These are phyloP conservation scores for Orthonyx spaldingii DNA, from an alignment of 2,113 vertebrate species.

Conservation along the genomic window DNA sequence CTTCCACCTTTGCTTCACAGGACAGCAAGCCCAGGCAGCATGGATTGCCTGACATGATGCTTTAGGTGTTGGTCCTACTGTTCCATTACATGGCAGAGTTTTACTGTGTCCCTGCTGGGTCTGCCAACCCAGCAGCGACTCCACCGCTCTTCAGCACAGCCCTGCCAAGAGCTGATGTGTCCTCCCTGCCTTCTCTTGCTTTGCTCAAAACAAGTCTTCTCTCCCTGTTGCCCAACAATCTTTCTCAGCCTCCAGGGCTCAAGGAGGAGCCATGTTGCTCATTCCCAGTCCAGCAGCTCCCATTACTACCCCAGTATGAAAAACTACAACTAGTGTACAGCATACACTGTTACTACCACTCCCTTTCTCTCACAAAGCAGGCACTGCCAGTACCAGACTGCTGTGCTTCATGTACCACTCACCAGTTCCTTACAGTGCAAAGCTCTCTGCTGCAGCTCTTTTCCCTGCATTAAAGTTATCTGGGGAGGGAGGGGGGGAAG, in stretches of 20 bases:
- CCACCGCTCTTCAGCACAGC: fast-evolving
- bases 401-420: constrained; percentile 28
- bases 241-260: not conserved
- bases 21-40: not conserved
- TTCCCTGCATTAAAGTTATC: constrained; percentile 1
- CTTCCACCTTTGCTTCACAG: not conserved
- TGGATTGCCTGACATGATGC: fast-evolving
- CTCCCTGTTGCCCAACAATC: not conserved
- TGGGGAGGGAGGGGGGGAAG: not conserved
- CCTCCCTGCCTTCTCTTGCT: not conserved
- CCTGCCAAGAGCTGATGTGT: not conserved
- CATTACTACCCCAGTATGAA: not conserved
- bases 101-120: not conserved
- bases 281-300: not conserved
- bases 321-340: not conserved
- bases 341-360: not conserved
- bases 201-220: not conserved
- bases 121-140: not conserved
- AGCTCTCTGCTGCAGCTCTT: constrained; percentile 12
- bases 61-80: not conserved
- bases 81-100: not conserved
- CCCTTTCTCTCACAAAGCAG: not conserved
- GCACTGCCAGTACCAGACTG: not conserved
- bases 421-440: constrained; percentile 2
- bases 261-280: not conserved